These are phyloP conservation scores for Rhombomys opimus DNA, from an alignment of 2,113 vertebrate genomes.

Conservation along the genomic window DNA sequence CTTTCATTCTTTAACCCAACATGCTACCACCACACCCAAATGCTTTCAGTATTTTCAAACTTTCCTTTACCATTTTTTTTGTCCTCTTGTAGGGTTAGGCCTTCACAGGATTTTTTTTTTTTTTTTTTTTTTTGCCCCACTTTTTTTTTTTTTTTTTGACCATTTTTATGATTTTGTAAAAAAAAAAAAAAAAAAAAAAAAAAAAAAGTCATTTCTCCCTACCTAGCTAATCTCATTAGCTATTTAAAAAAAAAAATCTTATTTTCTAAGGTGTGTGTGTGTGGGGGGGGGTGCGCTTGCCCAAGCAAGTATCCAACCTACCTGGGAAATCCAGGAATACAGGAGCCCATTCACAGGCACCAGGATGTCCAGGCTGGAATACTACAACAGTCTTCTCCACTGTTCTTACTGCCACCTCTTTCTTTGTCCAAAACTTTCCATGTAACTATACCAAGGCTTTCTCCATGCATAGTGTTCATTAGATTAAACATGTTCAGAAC, in stretches of 20 bases:
- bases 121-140: background rate
- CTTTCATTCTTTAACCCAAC: background rate
- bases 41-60: background rate
- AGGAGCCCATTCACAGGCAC: background rate
- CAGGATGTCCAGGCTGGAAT: background rate
- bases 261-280: background rate
- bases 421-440: background rate
- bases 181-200: too few relatives aligned
- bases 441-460: background rate
- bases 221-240: background rate
- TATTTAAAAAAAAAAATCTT: background rate
- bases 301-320: background rate
- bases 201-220: background rate
- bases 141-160: too few relatives aligned
- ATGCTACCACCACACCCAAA: background rate
- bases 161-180: too few relatives aligned
- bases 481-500: background rate
- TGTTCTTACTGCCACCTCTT: background rate
- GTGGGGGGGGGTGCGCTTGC: background rate
- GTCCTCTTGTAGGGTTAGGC: background rate
- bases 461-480: background rate
- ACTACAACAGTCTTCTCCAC: background rate
- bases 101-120: background rate
- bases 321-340: background rate
- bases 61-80: background rate